Conservation (phyloP, 1,140 invertebrate genomes). For the Vanessa atalanta region DNA sequence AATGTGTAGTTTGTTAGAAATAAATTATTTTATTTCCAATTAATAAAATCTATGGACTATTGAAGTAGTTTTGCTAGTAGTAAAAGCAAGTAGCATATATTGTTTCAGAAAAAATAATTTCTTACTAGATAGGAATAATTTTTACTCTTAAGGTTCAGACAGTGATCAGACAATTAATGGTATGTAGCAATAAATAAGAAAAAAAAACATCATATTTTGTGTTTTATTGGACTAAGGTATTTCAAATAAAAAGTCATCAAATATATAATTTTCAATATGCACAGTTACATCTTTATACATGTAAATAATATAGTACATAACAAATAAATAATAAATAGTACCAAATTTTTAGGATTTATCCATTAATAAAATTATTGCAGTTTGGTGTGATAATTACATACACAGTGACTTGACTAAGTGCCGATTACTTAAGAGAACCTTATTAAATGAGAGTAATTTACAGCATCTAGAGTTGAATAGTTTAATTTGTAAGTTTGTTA, state of each 20-base stretch:
- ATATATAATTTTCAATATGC: constrained; percentile 79
- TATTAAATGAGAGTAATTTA: constrained; percentile 61
- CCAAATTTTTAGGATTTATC: constrained; percentile 74
- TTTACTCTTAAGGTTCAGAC: too few species aligned
- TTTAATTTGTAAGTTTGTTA: constrained; percentile 48
- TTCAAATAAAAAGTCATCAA: constrained; percentile 76
- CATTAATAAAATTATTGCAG: constrained; percentile 72
- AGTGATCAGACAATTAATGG: background rate
- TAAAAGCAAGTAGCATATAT: too few species aligned
- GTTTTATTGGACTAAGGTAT: constrained; percentile 76
- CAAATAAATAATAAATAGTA: constrained; percentile 81
- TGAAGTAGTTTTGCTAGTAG: too few species aligned
- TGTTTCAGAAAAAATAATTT: too few species aligned
- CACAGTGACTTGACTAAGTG: constrained; percentile 74
- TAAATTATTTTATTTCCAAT: too few species aligned
- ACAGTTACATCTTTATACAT: constrained; percentile 80
- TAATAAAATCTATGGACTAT: too few species aligned
- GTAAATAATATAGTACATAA: constrained; percentile 80
- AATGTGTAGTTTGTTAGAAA: too few species aligned
- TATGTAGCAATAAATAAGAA: constrained; percentile 33
- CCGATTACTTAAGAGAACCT: constrained; percentile 65
- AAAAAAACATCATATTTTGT: constrained; percentile 50
- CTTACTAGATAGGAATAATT: too few species aligned
- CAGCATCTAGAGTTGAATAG: constrained; percentile 52
- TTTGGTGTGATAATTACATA: constrained; percentile 74